Base-by-base conservation (phyloP, 2,113 vertebrate species). In the Conger conger region DNA sequence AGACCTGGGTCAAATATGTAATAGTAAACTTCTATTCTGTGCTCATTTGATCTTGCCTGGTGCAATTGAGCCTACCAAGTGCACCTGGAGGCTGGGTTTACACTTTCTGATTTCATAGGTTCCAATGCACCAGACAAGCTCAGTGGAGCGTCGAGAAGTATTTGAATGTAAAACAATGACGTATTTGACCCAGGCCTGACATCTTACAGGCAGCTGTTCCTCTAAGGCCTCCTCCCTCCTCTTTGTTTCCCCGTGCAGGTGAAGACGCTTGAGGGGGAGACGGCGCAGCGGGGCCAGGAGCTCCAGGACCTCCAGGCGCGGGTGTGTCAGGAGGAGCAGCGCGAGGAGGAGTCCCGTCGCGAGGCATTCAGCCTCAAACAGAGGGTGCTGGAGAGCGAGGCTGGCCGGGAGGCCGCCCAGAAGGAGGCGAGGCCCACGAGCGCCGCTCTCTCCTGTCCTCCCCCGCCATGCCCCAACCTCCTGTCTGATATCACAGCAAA, bases 251-350 rank as follows among this genome's bases (percentile, higher is more conserved):
- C 54, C 18, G 18, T 78, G 35, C 92, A 97, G 97, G 93, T 96
- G 82, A 96, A 95, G 88, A 88, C 79, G 1, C 91, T 97, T 4
- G 92, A 94, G 85, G 92, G 91, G 0, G 94, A 97, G 90, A 94
- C 87, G 85, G 84, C 78, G 81, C 93, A 88, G 82, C 92, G 91
- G 87, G 89, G 89, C 35, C 88, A 90, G 79, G 95, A 97, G 87
- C 82, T 95, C 84, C 76, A 1, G 1, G 90, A 93, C 68, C 91
- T 97, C 86, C 95, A 94, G 89, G 92, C 87, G 54, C 94, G 85
- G 20, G 63, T 95, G 0, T 45, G 88, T 18, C 91, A 92, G 86
- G 94, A 95, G 13, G 91, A 94, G 36, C 92, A 93, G 86, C 92
- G 84, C 40, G 90, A 89, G 82, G 94, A 94, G 90, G 94, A 93